phyloP scores from a whole-genome alignment of 2,797 vertebrate species.

The Gymnodraco acuticeps region DNA sequence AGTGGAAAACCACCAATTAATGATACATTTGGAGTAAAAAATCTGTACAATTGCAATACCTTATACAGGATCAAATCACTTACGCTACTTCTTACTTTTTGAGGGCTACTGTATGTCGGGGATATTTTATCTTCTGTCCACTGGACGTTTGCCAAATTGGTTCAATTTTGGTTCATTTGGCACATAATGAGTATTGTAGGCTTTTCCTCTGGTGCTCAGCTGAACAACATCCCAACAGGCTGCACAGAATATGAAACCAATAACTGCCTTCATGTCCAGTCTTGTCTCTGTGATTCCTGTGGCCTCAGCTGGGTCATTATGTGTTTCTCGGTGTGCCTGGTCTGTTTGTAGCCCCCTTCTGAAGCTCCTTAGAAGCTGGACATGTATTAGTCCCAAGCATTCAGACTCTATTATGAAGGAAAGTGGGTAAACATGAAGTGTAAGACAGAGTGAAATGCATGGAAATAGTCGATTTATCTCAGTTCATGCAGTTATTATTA shows the following conservation, averaged over 20 bases:
- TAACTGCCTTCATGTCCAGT: background rate
- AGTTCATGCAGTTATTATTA: background rate
- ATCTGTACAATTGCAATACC: background rate
- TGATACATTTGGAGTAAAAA: background rate
- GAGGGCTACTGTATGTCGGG: background rate
- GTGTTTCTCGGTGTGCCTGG: background rate
- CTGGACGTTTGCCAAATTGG: background rate
- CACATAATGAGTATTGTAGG: background rate
- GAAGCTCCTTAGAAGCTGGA: background rate
- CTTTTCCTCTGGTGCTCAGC: conserved; percentile 8
- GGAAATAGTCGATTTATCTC: background rate
- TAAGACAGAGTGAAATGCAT: background rate
- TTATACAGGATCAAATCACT: background rate
- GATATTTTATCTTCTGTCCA: background rate
- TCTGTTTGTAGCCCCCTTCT: background rate
- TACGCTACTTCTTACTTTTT: background rate
- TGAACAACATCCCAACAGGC: conserved; percentile 1
- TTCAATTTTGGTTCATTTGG: background rate
- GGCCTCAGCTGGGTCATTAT: background rate
- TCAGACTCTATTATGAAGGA: background rate
- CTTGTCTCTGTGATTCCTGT: background rate
- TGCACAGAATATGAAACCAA: background rate
- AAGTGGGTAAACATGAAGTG: background rate
- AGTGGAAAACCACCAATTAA: no score
- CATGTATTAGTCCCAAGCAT: conserved; percentile 4